Base-by-base conservation (phyloP, 2,113 vertebrate species). In the Fregata magnificens region DNA sequence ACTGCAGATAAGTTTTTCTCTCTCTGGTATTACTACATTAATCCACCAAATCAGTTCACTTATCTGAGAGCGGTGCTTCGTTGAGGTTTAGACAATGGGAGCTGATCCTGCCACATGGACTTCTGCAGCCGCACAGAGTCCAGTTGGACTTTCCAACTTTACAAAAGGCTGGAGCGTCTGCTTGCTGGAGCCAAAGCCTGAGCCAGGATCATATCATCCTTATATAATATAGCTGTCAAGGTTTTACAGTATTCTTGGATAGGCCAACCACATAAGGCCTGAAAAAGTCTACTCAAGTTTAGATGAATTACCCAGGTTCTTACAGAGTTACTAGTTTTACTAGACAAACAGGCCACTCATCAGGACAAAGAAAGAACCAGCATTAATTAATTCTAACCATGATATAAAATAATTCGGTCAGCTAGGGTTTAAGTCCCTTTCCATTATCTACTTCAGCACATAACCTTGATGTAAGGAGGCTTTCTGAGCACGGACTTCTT, bases 31-130 rank as follows among this genome's bases (percentile, higher is more conserved):
- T 95, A 88, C 69, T 55, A 82, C 77, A 90, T 87, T 95, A 96
- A 98, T 98, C 96, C 96, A 94, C 47, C 71, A 93, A 92, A 98
- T 96, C 97, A 87, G 93, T 59, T 94, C 88, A 42, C 88, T 97
- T 69, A 81, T 63, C 91, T 49, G 21, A 88, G 76, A 97, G 89
- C 93, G 89, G 59, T 34, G 49, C 83, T 89, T 55, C 87, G 80
- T 13, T 70, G 87, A 81, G 69, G 42, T 17, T 88, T 55, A 79
- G 88, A 45, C 34, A 19, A 24, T 2, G 52, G n/a, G 29, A 83
- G 44, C 78, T 32, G 56, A 61, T 91, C n/a, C 86, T 94, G 82
- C 47, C 81, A 53, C 36, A 1, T 0, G 13, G 31, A 83, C 26
- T 55, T 58, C 38, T 74, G 72, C 55, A 92, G 69, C 34, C 28